Base-by-base conservation (phyloP, 2,113 vertebrate genomes). In the Odocoileus hemionus region DNA sequence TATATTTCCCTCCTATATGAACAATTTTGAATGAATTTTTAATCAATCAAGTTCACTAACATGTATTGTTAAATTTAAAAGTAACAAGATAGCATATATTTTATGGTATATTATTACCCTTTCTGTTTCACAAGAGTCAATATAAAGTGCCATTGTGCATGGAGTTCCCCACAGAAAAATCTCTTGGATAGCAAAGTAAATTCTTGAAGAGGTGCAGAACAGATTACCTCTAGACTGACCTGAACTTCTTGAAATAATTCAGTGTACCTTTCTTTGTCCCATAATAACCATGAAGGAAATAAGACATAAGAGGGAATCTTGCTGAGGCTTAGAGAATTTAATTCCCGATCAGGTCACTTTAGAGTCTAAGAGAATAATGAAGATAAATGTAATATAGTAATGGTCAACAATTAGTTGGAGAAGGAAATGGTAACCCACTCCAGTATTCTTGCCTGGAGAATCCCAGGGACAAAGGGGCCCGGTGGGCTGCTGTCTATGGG, bases 11-110 rank as follows among this genome's bases (percentile, higher is more conserved):
- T 86, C 98, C 95, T 94, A 78, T 23, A 57, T 97, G 80, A 98
- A 94, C 97, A 98, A 88, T 94, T 96, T 89, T 98, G 57, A 97
- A 97, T 98, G 86, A 98, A 97, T 98, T 96, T 98, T 55, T 98
- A 88, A 84, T 98, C 95, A 98, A 97, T 84, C 93, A 96, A 98
- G 92, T 96, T 97, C 93, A 98, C 90, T 97, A 97, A 98, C 94
- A 52, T 94, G 8, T 76, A 97, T 85, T 64, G 90, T 85, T 97
- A 95, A 61, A 88, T 76, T 95, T 93, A 58, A 94, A 94, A 96
- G 61, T 89, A 82, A 89, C 47, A 92, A 50, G 17, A 87, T 67
- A 64, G 28, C 19, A 1, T 85, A 61, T 78, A 84, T 86, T 96
- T 96, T 85, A 33, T 84, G 67, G 61, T 57, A 85, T 36, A 36